These are phyloP conservation scores for Montipora capitata DNA, from an alignment of 92 coral and sea anemone species.

Conservation along the genomic window DNA sequence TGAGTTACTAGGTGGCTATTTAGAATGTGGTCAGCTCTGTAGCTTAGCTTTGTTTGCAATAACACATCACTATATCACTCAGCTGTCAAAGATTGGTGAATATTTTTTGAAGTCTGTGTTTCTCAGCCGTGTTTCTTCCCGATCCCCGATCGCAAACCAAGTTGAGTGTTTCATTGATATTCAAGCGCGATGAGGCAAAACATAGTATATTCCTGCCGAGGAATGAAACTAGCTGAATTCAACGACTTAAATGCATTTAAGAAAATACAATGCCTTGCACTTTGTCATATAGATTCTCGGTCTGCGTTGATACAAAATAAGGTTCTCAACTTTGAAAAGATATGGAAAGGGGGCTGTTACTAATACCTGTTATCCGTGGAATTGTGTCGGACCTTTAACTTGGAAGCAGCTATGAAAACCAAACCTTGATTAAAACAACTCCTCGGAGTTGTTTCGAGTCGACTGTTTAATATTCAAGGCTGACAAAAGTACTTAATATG, in stretches of 20 bases:
- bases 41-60: constrained; percentile 29
- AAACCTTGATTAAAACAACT: not conserved
- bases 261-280: not conserved
- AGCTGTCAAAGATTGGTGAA: constrained; percentile 29
- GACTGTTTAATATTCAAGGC: constrained; percentile 45
- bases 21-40: not conserved
- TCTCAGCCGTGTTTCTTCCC: not conserved
- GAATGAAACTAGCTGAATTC: not conserved
- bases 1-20: not conserved
- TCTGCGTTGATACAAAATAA: constrained; percentile 25
- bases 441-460: not conserved
- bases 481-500: constrained; percentile 59
- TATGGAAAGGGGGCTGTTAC: not conserved
- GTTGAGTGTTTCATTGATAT: not conserved
- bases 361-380: constrained; percentile 7
- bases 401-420: not conserved
- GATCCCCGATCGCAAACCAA: not conserved
- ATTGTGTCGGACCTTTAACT: not conserved
- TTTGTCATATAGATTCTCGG: not conserved
- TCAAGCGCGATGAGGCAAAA: not conserved
- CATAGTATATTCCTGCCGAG: no score
- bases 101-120: not conserved
- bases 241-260: not conserved
- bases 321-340: not conserved
- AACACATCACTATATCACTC: constrained; percentile 34